Base-by-base conservation (phyloP, 1,140 invertebrate genomes). In the Holcopasites calliopsidis region DNA sequence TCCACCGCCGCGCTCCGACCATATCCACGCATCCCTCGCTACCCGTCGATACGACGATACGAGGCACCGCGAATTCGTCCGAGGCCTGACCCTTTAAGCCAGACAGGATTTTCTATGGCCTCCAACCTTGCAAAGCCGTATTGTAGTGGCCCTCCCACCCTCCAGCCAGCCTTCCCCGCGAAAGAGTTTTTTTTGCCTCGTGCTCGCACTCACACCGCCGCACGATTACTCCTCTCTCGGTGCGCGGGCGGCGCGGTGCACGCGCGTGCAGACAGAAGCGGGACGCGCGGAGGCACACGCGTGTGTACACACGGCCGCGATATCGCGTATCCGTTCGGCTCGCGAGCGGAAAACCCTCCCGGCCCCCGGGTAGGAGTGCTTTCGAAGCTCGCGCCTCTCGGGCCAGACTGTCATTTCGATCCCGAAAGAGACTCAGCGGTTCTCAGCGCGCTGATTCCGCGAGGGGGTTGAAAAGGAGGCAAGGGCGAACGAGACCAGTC, bases 21-120 rank as follows among this genome's bases (percentile, higher is more conserved):
- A 26, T 44, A 26, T 47, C 23, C 50, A 23, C n/a, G n/a, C 47
- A 16, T 23, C 42, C 7, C 28, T 52, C 31, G 6, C 21, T 54
- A 26, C 18, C 16, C 47, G 50, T 44, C 71, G 61, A 66, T 44
- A 55, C n/a, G 61, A 66, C 71, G 40, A 75, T 68, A 68, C 50
- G 40, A 65, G 52, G 64, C 31, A 68, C 50, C 83, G 83, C 52
- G 76, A 64, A 79, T 82, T 70, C 76, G 72, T 88, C 72, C 82
- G 75, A 85, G 85, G 77, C 75, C 81, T 85, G 83, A 89, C 88
- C 86, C 89, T 90, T 89, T 89, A 89, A 90, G 87, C 87, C 88
- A 90, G 89, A 89, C 88, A 79, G 66, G 82, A 84, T 88, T 88
- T 89, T 88, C 88, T 88, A 88, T 88, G 87, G 86, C 85, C 84